Evolutionary conservation across 2,113 vertebrate genomes (phyloP).

Genomic region (Misgurnus mizolepis): DNA sequence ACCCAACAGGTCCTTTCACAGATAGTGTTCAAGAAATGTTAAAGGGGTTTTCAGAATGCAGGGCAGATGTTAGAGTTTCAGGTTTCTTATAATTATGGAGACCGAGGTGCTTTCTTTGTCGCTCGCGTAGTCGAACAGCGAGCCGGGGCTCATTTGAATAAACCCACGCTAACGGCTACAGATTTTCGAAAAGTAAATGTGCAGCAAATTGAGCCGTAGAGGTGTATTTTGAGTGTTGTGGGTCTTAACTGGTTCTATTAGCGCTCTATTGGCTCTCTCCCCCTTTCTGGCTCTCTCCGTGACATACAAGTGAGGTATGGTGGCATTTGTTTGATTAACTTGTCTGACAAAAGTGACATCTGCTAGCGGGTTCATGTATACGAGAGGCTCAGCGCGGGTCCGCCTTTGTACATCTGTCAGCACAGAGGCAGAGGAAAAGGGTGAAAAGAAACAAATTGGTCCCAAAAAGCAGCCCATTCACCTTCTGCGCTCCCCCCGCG

Average conservation of each 20-base stretch:
- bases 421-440: slow-evolving; percentile 93
- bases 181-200: slow-evolving; percentile 16
- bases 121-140: not conserved
- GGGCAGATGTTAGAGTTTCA: slow-evolving; percentile 73
- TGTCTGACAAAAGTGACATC: slow-evolving; percentile 99
- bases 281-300: slow-evolving; percentile 46
- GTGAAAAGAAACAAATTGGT: slow-evolving; percentile 99
- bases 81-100: slow-evolving; percentile 68
- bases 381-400: slow-evolving; percentile 97
- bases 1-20: slow-evolving; percentile 56
- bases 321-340: slow-evolving; percentile 99
- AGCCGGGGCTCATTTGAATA: slow-evolving; percentile 12
- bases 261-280: slow-evolving; percentile 56
- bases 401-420: slow-evolving; percentile 99
- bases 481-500: slow-evolving; percentile 86
- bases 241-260: slow-evolving; percentile 40
- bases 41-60: slow-evolving; percentile 73
- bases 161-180: slow-evolving; percentile 3
- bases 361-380: slow-evolving; percentile 94
- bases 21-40: slow-evolving; percentile 66
- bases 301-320: slow-evolving; percentile 88
- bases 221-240: slow-evolving; percentile 17
- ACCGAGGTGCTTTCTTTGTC: slow-evolving; percentile 58
- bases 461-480: slow-evolving; percentile 99
- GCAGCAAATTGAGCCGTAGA: not conserved